Evolutionary conservation across 2,888 invertebrate species (phyloP), one percentile per base, ranked within the genome.

Genomic region (Pterostichus madidus): DNA sequence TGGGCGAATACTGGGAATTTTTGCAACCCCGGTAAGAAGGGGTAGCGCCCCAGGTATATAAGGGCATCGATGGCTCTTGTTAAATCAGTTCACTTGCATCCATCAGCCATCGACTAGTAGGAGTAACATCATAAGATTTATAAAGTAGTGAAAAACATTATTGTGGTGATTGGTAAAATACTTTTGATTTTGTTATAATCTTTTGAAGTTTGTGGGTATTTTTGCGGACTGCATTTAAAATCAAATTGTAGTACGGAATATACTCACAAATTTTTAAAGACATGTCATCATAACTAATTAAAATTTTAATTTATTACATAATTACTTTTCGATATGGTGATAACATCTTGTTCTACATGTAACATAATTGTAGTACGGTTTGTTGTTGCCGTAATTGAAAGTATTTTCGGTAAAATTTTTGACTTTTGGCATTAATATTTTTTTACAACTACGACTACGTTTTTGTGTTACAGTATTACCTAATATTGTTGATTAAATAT

Each of bases 201-300:
- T 68, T 68, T 68, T n/a, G 11, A 68, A 68, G 44, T 46, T 52
- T 11, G 80, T 13, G 64, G 31, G 44, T 64, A 52, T 53, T 15
- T 10, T 68, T 71, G 68, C 13, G 80, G n/a, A 68, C 75, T 81
- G 24, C 59, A 73, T 75, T n/a, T 5, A n/a, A 8, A 24, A 46
- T 59, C 5, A n/a, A 44, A 39, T 61, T 80, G 59, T 75, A 81
- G 81, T 81, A 81, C 80, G 80, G 80, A 73, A n/a, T 75, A 75
- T 73, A 59, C 53, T 81, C 56, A 46, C 44, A 24, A 53, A 32
- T 56, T 52, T 7, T 8, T 13, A 35, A 68, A 68, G 44, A 17
- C 17, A 10, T 61, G n/a, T 17, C 11, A 35, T 32, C 35, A 44
- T 39, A 11, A 44, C 8, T 31, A 31, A 31, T 31, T 59, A 59